A percentile compares a stretch with the other conserved stretches of the same genome.
phyloP scores from a whole-genome alignment of 2,797 vertebrate species.

The Lagorchestes hirsutus region DNA sequence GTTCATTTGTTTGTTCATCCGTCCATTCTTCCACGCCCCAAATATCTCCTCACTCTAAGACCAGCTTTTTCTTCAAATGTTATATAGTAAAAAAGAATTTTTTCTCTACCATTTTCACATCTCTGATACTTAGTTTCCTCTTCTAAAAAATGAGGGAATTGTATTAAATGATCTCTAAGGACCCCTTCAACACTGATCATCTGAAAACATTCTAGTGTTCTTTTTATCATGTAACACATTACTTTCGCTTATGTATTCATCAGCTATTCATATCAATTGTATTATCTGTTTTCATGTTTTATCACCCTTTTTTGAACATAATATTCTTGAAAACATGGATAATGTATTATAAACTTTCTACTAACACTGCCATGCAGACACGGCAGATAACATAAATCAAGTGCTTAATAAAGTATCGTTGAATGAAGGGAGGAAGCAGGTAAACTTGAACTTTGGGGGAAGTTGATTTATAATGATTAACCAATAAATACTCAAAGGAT shows the following conservation, averaged over 20 bases:
- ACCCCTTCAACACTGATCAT: background rate
- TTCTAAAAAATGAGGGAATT: background rate
- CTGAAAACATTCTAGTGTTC: no score
- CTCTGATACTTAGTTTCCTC: no score
- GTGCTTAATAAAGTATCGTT: background rate
- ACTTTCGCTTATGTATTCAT: background rate
- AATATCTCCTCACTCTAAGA: background rate
- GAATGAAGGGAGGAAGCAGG: background rate
- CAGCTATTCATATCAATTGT: background rate
- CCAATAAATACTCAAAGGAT: background rate
- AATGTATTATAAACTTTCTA: background rate
- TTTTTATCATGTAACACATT: background rate
- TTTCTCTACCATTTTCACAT: background rate
- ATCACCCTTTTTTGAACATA: background rate
- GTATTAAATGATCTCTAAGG: background rate
- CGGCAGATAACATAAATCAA: background rate
- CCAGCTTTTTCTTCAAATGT: background rate
- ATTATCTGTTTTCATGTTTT: background rate
- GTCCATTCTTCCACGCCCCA: background rate
- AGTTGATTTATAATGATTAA: background rate
- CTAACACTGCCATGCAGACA: background rate
- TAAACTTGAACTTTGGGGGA: background rate
- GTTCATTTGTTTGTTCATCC: no score
- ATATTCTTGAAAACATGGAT: background rate
- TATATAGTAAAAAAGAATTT: background rate